These are phyloP conservation scores for Xyrichtys novacula DNA, from an alignment of 2,797 vertebrate species.

Conservation along the genomic window DNA sequence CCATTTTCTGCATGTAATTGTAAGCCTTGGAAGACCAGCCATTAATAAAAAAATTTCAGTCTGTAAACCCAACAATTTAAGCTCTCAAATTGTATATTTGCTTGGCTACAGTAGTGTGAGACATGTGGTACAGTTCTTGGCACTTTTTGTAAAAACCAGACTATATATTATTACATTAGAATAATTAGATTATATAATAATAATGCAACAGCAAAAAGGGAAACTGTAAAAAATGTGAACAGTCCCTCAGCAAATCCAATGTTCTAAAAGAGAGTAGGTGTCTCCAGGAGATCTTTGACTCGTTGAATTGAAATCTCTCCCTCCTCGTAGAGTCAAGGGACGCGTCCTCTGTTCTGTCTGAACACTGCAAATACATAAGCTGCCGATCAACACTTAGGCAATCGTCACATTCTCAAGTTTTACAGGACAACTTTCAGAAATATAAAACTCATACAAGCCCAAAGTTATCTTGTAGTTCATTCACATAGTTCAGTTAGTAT, in stretches of 20 bases:
- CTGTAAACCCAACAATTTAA: neutral
- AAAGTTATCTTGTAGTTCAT: too few relatives aligned
- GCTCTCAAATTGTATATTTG: neutral
- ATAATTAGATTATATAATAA: too few relatives aligned
- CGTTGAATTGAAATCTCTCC: conserved; percentile 23
- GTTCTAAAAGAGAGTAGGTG: neutral
- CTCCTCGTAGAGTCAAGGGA: neutral
- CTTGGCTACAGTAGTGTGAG: neutral
- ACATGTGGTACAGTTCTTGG: neutral
- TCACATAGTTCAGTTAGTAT: neutral
- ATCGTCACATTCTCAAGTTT: neutral
- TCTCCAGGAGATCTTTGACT: conserved; percentile 2
- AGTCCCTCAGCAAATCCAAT: conserved; percentile 15
- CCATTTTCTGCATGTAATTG: neutral
- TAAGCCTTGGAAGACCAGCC: neutral
- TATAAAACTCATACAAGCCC: too few relatives aligned
- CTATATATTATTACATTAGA: too few relatives aligned
- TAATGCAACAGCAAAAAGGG: neutral
- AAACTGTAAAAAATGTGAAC: conserved; percentile 3
- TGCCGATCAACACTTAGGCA: neutral
- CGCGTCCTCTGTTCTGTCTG: neutral
- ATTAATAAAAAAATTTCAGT: neutral
- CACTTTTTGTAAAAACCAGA: neutral
- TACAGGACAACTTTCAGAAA: neutral
- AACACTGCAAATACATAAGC: neutral